phyloP scores from a whole-genome alignment of 2,113 vertebrate species.

The Syrmaticus mikado region DNA sequence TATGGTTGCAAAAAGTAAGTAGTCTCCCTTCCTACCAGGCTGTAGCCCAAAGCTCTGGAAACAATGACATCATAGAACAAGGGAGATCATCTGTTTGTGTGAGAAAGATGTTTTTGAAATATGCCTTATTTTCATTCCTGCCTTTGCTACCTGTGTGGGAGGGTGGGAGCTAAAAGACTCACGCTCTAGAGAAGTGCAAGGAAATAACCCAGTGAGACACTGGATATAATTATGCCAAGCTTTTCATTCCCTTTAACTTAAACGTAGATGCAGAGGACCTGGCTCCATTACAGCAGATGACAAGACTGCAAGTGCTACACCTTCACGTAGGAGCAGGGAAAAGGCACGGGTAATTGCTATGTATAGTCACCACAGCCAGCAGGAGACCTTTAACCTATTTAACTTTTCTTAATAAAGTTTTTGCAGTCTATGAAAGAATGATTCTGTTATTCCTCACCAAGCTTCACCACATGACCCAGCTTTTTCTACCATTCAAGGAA shows the following conservation, averaged over 20 bases:
- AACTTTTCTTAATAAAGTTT: slow-evolving; percentile 40
- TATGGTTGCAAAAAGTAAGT: background rate
- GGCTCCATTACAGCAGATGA: background rate
- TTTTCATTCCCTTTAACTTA: background rate
- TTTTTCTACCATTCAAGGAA: slow-evolving; percentile 65
- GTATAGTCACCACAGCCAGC: background rate
- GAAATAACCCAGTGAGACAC: background rate
- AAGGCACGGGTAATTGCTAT: slow-evolving; percentile 9
- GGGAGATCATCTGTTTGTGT: background rate
- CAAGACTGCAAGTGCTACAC: background rate
- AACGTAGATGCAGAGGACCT: background rate
- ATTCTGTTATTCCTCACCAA: slow-evolving; percentile 44
- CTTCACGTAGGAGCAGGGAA: background rate
- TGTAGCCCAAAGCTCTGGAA: background rate
- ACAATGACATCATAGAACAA: background rate
- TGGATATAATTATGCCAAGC: background rate
- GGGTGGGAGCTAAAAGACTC: background rate
- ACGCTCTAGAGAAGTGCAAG: background rate
- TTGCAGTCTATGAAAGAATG: slow-evolving; percentile 33
- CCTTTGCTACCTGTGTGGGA: background rate
- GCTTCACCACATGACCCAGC: background rate
- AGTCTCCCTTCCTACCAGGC: background rate
- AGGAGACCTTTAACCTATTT: slow-evolving; percentile 38
- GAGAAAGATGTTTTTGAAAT: background rate
- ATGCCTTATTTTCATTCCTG: background rate